A percentile compares a stretch with the other conserved stretches of the same genome.
phyloP scores from a whole-genome alignment of 2,113 vertebrate species.

The Desmodus rotundus region DNA sequence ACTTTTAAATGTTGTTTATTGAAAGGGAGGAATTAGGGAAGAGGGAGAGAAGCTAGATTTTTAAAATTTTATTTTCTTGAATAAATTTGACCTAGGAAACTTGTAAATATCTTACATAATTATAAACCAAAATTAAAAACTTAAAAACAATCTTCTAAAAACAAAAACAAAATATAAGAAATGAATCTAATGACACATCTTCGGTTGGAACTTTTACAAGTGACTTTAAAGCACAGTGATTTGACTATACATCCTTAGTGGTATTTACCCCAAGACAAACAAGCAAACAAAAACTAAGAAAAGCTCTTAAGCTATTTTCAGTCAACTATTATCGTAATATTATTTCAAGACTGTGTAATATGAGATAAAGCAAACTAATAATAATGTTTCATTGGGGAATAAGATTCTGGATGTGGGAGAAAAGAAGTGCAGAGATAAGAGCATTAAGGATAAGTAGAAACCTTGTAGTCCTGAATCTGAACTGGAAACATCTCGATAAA shows the following conservation, averaged over 20 bases:
- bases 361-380: not conserved
- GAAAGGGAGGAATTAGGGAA: not conserved
- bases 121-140: not conserved
- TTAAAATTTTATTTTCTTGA: not conserved
- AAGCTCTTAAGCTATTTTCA: not conserved
- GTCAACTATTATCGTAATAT: not conserved
- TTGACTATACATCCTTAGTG: not conserved
- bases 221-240: not conserved
- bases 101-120: not conserved
- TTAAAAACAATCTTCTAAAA: not conserved
- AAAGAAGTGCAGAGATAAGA: not conserved
- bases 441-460: not conserved
- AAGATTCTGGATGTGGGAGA: not conserved
- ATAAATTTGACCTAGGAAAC: not conserved
- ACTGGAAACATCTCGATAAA: not conserved
- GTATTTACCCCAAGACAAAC: not conserved
- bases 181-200: not conserved
- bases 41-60: not conserved
- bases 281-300: not conserved
- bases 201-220: not conserved
- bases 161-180: constrained; percentile 1
- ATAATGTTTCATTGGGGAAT: not conserved
- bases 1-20: not conserved
- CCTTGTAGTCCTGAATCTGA: not conserved
- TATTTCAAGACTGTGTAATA: not conserved